phyloP scores from a whole-genome alignment of 2,888 invertebrate species.

The Ctena decussata region DNA sequence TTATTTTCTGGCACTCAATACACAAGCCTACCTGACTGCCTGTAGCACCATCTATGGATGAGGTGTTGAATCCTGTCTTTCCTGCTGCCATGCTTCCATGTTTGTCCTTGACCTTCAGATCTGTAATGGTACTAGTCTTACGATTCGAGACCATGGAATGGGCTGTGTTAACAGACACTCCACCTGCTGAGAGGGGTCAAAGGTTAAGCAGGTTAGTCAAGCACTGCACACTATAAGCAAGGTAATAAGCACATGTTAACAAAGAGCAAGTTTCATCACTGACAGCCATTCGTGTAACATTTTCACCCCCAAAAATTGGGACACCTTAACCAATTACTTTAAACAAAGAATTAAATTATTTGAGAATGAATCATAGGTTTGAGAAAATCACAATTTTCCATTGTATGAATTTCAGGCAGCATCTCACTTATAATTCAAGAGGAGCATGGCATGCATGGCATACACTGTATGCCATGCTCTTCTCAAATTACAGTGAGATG shows the following conservation, averaged over 20 bases:
- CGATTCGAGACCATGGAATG: constrained; percentile 80
- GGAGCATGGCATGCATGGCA: no score
- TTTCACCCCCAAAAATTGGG: no score
- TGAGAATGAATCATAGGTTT: no score
- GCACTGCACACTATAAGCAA: neutral
- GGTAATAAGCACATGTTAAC: neutral
- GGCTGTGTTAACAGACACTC: constrained; percentile 58
- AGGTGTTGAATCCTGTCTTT: constrained; percentile 76
- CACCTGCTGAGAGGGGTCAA: constrained; percentile 59
- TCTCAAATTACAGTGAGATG: no score
- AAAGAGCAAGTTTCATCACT: no score
- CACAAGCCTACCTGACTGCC: constrained; percentile 80
- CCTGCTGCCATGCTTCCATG: constrained; percentile 75
- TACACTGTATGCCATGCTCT: no score
- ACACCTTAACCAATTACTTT: no score
- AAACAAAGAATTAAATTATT: no score
- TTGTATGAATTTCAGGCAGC: no score
- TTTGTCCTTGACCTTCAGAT: constrained; percentile 80
- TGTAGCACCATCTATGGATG: constrained; percentile 81
- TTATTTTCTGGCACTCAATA: neutral
- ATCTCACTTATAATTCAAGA: no score
- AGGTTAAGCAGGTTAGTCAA: constrained; percentile 14
- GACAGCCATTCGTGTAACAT: no score
- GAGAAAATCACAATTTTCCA: no score
- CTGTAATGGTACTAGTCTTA: constrained; percentile 84